phyloP scores from a whole-genome alignment of 2,113 vertebrate genomes.

The Recurvirostra avosetta region DNA sequence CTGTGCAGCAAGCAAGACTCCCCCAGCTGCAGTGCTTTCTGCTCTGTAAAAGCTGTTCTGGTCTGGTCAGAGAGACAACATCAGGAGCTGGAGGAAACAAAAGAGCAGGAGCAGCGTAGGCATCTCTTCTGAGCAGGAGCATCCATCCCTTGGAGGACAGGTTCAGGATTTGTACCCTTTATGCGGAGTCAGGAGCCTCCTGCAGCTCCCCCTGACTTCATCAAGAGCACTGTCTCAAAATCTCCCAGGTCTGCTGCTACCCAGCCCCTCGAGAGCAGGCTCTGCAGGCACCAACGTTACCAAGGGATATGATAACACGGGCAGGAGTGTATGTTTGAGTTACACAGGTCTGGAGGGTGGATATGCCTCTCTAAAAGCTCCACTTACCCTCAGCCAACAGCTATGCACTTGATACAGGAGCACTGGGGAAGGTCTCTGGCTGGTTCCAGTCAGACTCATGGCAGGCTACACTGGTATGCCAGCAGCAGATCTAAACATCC shows the following conservation, averaged over 20 bases:
- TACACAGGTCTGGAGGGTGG: background rate
- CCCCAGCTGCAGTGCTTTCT: background rate
- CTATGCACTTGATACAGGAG: background rate
- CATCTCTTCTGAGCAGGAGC: background rate
- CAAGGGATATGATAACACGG: fast-evolving
- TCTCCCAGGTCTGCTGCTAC: background rate
- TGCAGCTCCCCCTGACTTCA: background rate
- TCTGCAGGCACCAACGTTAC: background rate
- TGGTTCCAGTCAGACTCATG: background rate
- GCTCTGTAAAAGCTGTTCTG: background rate
- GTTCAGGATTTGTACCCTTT: background rate
- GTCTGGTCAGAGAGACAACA: background rate
- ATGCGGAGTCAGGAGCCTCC: background rate
- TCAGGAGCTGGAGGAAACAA: background rate
- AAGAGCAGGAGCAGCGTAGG: fast-evolving
- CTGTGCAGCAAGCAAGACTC: background rate
- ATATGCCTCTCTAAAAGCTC: background rate
- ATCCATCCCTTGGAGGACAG: background rate
- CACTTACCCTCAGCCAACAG: background rate
- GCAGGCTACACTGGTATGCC: background rate
- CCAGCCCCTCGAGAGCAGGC: background rate
- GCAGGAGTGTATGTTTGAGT: background rate
- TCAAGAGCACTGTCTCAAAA: background rate
- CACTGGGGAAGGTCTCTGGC: background rate
- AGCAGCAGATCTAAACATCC: background rate